These are phyloP conservation scores for Encarsia formosa DNA, from an alignment of 2,888 invertebrate genomes.

Conservation along the genomic window DNA sequence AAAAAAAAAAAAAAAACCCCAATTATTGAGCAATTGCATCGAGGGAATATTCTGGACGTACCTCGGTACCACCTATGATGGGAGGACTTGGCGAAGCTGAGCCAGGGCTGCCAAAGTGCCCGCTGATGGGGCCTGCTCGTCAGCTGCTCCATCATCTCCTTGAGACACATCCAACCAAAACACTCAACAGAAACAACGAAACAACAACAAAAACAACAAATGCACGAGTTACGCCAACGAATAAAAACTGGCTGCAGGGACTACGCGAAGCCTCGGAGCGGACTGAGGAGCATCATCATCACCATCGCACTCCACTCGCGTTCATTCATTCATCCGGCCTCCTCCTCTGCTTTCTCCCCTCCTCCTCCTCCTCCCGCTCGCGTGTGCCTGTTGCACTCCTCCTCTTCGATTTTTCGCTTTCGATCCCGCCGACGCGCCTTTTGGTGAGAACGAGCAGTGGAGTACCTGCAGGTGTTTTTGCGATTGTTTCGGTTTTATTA, in stretches of 20 bases:
- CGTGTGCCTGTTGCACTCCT: neutral
- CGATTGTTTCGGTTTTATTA: too few relatives aligned
- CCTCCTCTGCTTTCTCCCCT: constrained; percentile 31
- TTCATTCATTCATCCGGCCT: constrained; percentile 21
- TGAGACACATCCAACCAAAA: neutral
- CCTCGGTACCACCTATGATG: too few relatives aligned
- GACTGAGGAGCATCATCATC: too few relatives aligned
- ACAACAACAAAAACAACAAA: too few relatives aligned
- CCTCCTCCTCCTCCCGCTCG: constrained; percentile 16
- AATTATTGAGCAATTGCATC: too few relatives aligned
- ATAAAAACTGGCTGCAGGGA: too few relatives aligned
- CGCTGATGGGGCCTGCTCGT: constrained; percentile 33
- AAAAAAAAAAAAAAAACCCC: too few relatives aligned
- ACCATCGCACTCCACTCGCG: neutral
- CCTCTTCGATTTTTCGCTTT: neutral
- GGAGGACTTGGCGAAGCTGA: constrained; percentile 37
- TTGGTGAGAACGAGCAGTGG: neutral
- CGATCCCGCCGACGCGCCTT: neutral
- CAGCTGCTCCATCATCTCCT: constrained; percentile 36
- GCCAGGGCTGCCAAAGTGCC: constrained; percentile 48
- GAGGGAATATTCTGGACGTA: too few relatives aligned
- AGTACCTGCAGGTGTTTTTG: neutral
- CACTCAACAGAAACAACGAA: neutral
- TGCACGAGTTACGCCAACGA: too few relatives aligned
- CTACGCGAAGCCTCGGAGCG: too few relatives aligned